A percentile compares a stretch with the other conserved stretches of the same genome.
Evolutionary conservation across 2,888 invertebrate species (phyloP).

Genomic region (Polyommatus iphigenia): DNA sequence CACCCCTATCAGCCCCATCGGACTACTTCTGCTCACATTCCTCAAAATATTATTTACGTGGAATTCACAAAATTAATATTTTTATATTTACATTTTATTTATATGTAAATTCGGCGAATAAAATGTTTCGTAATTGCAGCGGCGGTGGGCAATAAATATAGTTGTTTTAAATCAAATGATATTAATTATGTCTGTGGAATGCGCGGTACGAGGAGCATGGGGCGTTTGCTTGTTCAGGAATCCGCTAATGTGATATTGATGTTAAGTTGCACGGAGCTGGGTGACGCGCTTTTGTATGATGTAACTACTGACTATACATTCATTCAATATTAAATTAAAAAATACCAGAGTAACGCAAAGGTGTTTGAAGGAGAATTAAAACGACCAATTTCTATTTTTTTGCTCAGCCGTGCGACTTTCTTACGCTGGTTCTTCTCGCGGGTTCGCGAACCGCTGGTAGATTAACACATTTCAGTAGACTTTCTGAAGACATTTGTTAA

Average conservation of each 20-base stretch:
- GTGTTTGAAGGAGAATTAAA: not conserved
- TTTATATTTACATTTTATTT: slow-evolving; percentile 18
- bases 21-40: not conserved
- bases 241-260: slow-evolving; percentile 18
- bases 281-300: not conserved
- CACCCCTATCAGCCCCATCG: not conserved
- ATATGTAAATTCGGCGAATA: slow-evolving; percentile 23
- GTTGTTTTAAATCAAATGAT: slow-evolving; percentile 24
- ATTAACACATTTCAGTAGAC: too few species aligned
- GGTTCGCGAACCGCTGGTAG: too few species aligned
- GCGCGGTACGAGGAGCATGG: not conserved
- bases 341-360: not conserved
- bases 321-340: not conserved
- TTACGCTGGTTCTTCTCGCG: too few species aligned
- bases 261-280: not conserved
- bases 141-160: not conserved
- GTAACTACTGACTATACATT: not conserved
- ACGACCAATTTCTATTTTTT: not conserved
- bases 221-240: slow-evolving; percentile 9
- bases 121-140: slow-evolving; percentile 19
- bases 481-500: too few species aligned
- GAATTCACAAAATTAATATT: slow-evolving; percentile 9
- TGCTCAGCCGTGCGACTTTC: too few species aligned
- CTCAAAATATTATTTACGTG: not conserved
- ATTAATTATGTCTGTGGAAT: slow-evolving; percentile 13